These are phyloP conservation scores for Enoplolaimus lenunculus DNA, from an alignment of 2,888 invertebrate species.

Conservation along the genomic window DNA sequence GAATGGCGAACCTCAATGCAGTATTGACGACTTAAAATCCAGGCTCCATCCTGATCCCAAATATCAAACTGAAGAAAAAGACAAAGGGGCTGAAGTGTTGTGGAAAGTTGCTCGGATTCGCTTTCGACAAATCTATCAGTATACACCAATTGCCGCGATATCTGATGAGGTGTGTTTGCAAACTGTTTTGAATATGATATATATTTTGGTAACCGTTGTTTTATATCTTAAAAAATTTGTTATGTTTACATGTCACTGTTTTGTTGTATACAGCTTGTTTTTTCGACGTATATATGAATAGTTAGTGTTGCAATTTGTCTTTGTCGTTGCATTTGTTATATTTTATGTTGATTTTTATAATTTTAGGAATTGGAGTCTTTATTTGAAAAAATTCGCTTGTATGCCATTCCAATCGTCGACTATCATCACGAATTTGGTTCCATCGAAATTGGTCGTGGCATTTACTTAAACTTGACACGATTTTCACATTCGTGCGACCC, in stretches of 20 bases:
- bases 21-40: background rate
- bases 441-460: slow-evolving; percentile 15
- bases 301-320: no score
- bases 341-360: no score
- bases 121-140: slow-evolving; percentile 16
- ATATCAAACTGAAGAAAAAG: slow-evolving; percentile 9
- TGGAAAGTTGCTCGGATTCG: slow-evolving; percentile 5
- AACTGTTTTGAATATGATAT: no score
- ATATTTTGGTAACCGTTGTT: no score
- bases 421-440: slow-evolving; percentile 16
- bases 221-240: no score
- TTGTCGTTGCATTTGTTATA: no score
- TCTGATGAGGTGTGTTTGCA: background rate
- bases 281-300: no score
- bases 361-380: background rate
- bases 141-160: slow-evolving; percentile 7
- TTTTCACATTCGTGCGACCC: slow-evolving; percentile 30
- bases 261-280: no score
- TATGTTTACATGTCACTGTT: no score
- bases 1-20: background rate
- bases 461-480: slow-evolving; percentile 28
- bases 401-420: background rate
- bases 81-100: background rate
- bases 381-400: background rate
- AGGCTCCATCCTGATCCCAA: slow-evolving; percentile 3